A percentile compares a stretch with the other conserved stretches of the same genome.
Conservation (phyloP, 1,140 invertebrate species). For the Probaryconus sp. region DNA sequence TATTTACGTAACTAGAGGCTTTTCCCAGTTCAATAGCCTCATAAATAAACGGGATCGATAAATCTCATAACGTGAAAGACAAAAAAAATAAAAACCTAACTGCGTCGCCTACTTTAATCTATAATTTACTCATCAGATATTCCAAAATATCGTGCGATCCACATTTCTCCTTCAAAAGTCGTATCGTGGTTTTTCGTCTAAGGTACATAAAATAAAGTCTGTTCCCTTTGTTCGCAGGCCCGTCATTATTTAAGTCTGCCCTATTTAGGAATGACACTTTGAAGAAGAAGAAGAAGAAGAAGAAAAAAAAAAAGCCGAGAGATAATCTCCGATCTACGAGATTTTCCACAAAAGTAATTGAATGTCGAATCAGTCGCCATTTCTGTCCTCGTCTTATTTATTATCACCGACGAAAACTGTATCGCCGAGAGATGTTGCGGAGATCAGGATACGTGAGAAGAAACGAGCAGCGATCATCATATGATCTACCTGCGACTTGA, state of each 20-base stretch:
- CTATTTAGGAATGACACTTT: conserved; percentile 43
- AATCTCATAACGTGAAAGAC: conserved; percentile 35
- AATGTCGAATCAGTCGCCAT: conserved; percentile 16
- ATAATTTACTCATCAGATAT: conserved; percentile 44
- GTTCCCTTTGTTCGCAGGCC: conserved; percentile 1
- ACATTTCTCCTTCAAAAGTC: conserved; percentile 46
- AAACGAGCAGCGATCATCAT: conserved; percentile 54
- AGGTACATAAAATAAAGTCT: conserved; percentile 39
- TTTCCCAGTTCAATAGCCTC: conserved; percentile 2
- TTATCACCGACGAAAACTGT: conserved; percentile 42
- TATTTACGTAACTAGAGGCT: no score
- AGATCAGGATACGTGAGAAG: conserved; percentile 42
- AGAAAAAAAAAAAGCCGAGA: conserved; percentile 10
- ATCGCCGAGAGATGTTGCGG: conserved; percentile 36
- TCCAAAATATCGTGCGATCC: conserved; percentile 27
- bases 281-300: no score
- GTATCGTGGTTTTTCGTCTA: conserved; percentile 8
- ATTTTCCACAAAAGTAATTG: conserved; percentile 34
- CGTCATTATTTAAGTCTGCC: conserved; percentile 41
- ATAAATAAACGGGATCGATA: conserved; percentile 55
- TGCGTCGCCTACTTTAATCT: conserved; percentile 19
- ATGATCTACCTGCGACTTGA: conserved; percentile 63
- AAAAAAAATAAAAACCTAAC: conserved; percentile 7
- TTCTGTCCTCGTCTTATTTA: conserved; percentile 11
- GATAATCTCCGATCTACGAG: conserved; percentile 23